Evolutionary conservation across 1,140 invertebrate genomes (phyloP), one percentile per base, ranked within the genome.

Genomic region (Aphidius ervi): DNA sequence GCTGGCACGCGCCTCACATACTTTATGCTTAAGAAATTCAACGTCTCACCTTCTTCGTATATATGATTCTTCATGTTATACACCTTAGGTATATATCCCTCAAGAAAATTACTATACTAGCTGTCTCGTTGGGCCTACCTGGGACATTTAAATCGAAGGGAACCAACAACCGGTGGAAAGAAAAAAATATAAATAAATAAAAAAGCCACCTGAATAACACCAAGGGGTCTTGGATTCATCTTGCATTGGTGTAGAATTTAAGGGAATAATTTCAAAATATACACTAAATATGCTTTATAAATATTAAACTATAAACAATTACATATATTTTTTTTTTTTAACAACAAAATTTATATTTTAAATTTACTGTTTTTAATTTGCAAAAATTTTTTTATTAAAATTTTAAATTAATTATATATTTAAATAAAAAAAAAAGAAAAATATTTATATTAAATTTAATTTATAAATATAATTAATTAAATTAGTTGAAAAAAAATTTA

Each of bases 1-100:
- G 78, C 77, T 80, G 78, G 76, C 78, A 79, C 78, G 78, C 76
- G 75, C 76, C 67, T 65, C 62, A 68, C 48, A 23, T n/a, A 41
- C 9, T 48, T 39, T 42, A 41, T 46, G 46, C 31, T 49, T 40
- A 37, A 37, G 52, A 50, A 37, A 59, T 49, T 55, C 46, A 42
- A 31, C 47, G 42, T 56, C 23, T 31, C 47, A 43, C 46, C 55
- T 57, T 56, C 47, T 56, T 57, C 45, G 49, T 50, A 46, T 50
- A 46, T 55, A 42, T 53, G 55, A 62, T 62, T 62, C 61, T 58
- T 56, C 4, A 56, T 41, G 43, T 60, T 56, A 9, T 39, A 40
- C 53, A 9, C 23, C 41, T 58, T 31, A 31, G 23, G 23, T 31
- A 31, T 31, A 31, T 31, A 31, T 31, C 23, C 23, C 23, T 31